Base-by-base conservation (phyloP, 2,888 invertebrate genomes). In the Macrosiphum euphorbiae region DNA sequence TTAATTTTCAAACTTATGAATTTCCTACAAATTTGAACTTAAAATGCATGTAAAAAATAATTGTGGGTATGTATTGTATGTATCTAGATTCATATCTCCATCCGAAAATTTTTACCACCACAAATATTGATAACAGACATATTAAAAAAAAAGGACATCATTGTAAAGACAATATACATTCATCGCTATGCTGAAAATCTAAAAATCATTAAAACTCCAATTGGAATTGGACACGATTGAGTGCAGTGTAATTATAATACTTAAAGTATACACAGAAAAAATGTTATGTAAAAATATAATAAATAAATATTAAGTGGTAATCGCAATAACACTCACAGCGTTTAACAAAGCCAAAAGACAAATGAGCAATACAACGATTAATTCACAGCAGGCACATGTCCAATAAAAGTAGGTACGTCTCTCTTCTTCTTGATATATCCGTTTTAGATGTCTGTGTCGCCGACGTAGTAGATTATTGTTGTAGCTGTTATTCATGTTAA, bases 311-410 rank as follows among this genome's bases (percentile, higher is more conserved):
- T 4, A 85, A 26, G 13, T 26, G 20, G 61, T 50, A 35, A 58
- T 85, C 20, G 10, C 20, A 20, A 35, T 16, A 58, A 91, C n/a
- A 92, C 91, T 92, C 41, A 92, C 92, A 88, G 92, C 92, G 7
- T 92, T 92, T 28, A 92, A 88, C 24, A 92, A 28, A 52, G 92
- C 92, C 16, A 92, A 92, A 10, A 92, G n/a, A 55, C 92, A 92
- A 28, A 92, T 52, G 44, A 92, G 88, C 20, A 92, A 41, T 7
- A 92, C 41, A 10, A 88, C 88, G 3, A 92, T 10, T n/a, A 92
- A 10, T n/a, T 92, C 92, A 11, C 88, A 41, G 35, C 78, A 52
- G 24, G 92, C 92, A 78, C 28, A 20, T 24, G 88, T 41, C 92
- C 92, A 92, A 88, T 78, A 92, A 52, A 92, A 92, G 52, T 78